Conservation (phyloP, 2,888 invertebrate genomes). For the Lottia scabra region DNA sequence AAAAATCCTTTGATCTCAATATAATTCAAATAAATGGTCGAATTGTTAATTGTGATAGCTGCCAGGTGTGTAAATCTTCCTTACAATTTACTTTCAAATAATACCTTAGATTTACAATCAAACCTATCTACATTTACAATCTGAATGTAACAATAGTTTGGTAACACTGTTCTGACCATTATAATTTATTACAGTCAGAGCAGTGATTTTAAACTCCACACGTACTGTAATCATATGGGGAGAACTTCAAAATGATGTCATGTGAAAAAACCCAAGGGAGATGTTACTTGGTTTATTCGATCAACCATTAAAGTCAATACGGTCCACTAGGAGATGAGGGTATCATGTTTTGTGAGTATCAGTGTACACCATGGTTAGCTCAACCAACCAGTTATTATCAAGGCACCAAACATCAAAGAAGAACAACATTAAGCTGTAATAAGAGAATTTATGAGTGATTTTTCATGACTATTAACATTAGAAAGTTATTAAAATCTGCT, state of each 20-base stretch:
- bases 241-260: neutral
- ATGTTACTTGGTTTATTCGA: neutral
- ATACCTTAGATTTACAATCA: too few relatives aligned
- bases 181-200: too few relatives aligned
- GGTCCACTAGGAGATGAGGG: neutral
- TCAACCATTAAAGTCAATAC: neutral
- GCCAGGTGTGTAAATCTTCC: neutral
- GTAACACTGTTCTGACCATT: too few relatives aligned
- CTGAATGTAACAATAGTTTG: too few relatives aligned
- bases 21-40: constrained; percentile 1
- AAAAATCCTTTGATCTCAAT: neutral
- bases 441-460: neutral
- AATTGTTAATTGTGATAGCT: neutral
- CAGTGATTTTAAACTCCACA: too few relatives aligned
- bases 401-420: neutral
- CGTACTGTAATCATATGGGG: too few relatives aligned
- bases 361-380: neutral
- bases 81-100: neutral
- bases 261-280: neutral
- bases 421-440: neutral
- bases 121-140: too few relatives aligned
- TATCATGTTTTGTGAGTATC: neutral
- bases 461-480: constrained; percentile 6
- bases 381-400: neutral
- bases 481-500: constrained; percentile 5